Conservation (phyloP, 2,113 vertebrate genomes). For the Anser brachyrhynchus region DNA sequence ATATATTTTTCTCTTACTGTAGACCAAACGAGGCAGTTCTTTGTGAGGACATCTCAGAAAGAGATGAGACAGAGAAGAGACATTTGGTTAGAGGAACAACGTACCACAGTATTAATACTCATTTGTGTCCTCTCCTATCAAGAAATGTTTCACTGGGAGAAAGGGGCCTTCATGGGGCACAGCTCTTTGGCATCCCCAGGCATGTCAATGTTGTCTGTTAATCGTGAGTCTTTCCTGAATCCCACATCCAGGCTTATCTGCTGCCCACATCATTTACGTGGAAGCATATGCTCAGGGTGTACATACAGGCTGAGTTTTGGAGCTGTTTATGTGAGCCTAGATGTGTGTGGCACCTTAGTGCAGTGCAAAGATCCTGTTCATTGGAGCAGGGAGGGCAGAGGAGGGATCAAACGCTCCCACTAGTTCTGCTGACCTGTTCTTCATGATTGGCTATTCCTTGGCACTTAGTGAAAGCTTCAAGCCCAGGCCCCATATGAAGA, state of each 20-base stretch:
- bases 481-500: background rate
- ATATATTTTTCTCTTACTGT: background rate
- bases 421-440: background rate
- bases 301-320: background rate
- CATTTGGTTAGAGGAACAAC: background rate
- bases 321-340: slow-evolving; percentile 24
- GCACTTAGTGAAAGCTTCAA: background rate
- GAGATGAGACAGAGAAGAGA: background rate
- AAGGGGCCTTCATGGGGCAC: background rate
- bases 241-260: background rate
- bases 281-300: background rate
- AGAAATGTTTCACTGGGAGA: background rate
- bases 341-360: background rate
- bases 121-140: background rate
- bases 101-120: background rate
- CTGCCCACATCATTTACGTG: background rate
- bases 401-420: background rate
- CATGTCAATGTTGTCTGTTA: background rate
- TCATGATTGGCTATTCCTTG: background rate
- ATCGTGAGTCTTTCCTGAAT: background rate
- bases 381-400: background rate
- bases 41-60: background rate
- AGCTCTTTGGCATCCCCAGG: background rate
- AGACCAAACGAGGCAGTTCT: background rate
- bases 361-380: slow-evolving; percentile 33